phyloP scores from a whole-genome alignment of 2,888 invertebrate genomes.

The Limnephilus auricula region DNA sequence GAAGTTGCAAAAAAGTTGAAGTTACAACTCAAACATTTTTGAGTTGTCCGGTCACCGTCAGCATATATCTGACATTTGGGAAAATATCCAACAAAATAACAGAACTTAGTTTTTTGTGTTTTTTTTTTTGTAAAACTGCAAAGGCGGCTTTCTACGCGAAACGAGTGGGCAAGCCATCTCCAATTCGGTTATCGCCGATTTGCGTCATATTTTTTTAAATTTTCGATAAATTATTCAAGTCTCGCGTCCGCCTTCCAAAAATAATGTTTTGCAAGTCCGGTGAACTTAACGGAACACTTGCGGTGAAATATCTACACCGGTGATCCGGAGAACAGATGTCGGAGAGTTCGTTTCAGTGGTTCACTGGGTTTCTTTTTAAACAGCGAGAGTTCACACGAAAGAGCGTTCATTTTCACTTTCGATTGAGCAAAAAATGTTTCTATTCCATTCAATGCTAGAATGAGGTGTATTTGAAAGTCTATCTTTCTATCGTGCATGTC shows the following conservation, averaged over 20 bases:
- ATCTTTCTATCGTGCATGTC: not conserved
- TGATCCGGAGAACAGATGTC: conserved; percentile 14
- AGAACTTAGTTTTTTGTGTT: not conserved
- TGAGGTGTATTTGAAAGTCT: not conserved
- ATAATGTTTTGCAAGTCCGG: conserved; percentile 6
- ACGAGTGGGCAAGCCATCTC: not conserved
- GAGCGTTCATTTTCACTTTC: conserved; percentile 11
- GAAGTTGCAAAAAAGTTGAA: no score
- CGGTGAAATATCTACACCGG: not conserved
- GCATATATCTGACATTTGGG: not conserved
- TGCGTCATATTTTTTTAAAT: not conserved
- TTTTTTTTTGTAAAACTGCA: not conserved
- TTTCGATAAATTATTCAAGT: not conserved
- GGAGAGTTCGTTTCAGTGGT: not conserved
- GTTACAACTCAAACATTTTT: no score
- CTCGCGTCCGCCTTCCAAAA: not conserved
- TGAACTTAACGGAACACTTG: conserved; percentile 10
- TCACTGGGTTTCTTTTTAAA: conserved; percentile 8
- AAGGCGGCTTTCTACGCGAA: not conserved
- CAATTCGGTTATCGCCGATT: not conserved
- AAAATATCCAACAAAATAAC: not conserved
- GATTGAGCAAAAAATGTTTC: not conserved
- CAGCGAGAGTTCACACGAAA: conserved; percentile 2
- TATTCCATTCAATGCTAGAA: not conserved
- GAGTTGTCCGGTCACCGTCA: no score